Evolutionary conservation across 2,113 vertebrate genomes (phyloP), one percentile per base, ranked within the genome.

Genomic region (Peucedramus taeniatus): DNA sequence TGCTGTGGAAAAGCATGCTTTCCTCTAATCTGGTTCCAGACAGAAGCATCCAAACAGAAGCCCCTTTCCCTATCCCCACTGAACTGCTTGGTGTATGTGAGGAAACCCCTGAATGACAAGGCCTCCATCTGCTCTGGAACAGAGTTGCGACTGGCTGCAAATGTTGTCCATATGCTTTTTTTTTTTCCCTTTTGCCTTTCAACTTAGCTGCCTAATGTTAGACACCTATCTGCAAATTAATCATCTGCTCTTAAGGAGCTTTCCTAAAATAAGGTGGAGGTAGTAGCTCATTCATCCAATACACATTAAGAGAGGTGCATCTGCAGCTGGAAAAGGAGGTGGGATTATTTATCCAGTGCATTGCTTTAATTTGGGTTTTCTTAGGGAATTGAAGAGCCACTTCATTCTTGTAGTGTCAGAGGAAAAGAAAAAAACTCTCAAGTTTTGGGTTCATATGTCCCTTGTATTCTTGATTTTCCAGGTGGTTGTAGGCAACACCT

Each of bases 91-190:
- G 60, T 90, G 90, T 88, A 49, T 44, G 60, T 7, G 6, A 96
- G 94, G 92, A 95, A 96, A 94, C 93, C 88, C 90, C 84, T 89
- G 88, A 96, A 96, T 83, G 94, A 96, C 94, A 95, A 92, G 93
- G 88, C 93, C 42, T 96, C 94, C 93, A 93, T 95, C 96, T 96
- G 94, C 92, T 97, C 88, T 83, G 91, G 78, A 96, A 71, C 19
- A 3, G 79, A 96, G 96, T 64, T 97, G 87, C 23, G 83, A 96
- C 90, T 94, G 93, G 72, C 90, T 96, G 92, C 92, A 92, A 96
- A 96, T 96, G 90, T 96, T 94, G 95, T 95, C 94, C 94, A 91
- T 97, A 94, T 96, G 92, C 59, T 94, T 96, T 96, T 96, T 94
- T 90, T 74, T 89, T 83, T 69, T 5, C 37, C 42, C 27, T 65